Evolutionary conservation across 2,888 invertebrate genomes (phyloP), one percentile per base, ranked within the genome.

Genomic region (Microctonus hyperodae): DNA sequence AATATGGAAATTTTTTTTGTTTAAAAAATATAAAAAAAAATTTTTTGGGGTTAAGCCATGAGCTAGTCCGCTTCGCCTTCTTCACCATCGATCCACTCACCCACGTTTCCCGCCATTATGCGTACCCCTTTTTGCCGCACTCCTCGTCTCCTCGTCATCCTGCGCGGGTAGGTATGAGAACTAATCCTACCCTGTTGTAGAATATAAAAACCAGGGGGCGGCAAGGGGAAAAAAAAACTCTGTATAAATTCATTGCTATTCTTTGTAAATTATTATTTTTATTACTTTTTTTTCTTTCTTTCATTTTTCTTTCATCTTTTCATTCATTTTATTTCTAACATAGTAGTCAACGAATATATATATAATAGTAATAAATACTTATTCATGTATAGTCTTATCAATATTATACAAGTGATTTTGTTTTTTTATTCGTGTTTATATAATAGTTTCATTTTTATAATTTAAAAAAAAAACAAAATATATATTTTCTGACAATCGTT

Each of bases 331-430:
- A 79, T 79, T 80, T 78, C 79, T 79, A 80, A 80, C 79, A 74
- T 76, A 79, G 78, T 78, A 76, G 72, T 79, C 79, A 79, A 79
- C 79, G 75, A 79, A 79, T 79, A 79, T 78, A 56, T 60, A 75
- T 77, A 75, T 74, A 77, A 76, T 77, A 72, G 73, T 77, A 78
- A 78, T 70, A 70, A 74, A 71, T 72, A 71, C 69, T 69, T 71
- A 69, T 70, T 72, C 55, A 58, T 70, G 70, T 77, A 71, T 67
- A 74, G 60, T 69, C 11, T 64, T 57, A 64, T 64, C 50, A 75
- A 72, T 79, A 76, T 76, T 77, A 75, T 77, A 79, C 77, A 80
- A 70, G 68, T 72, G 60, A 55, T 57, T 69, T 58, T 69, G n/a
- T n/a, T 67, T 51, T 22, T 67, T 69, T 73, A 48, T 31, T 50